Evolutionary conservation across 1,140 invertebrate species (phyloP).

Genomic region (Copidosoma floridanum): DNA sequence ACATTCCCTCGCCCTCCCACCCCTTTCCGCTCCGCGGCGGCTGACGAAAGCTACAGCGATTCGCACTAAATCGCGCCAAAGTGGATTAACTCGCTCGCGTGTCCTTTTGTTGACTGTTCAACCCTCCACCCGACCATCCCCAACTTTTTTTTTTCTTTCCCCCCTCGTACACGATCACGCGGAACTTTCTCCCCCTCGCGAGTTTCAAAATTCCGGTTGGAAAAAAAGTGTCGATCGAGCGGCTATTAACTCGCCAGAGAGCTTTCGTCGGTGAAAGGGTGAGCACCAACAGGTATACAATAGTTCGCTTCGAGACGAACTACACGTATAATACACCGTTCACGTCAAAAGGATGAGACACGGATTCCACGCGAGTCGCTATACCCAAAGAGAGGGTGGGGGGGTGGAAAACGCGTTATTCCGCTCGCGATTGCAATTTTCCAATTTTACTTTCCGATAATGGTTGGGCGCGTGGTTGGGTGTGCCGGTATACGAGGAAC

Average conservation of each 20-base stretch:
- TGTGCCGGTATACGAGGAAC: no score
- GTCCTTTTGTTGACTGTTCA: slow-evolving; percentile 11
- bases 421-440: no score
- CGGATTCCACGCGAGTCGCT: neutral
- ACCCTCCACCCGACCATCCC: neutral
- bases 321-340: neutral
- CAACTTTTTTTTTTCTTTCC: neutral
- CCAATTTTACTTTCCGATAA: no score
- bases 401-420: no score
- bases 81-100: slow-evolving; percentile 9
- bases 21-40: neutral
- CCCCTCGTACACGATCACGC: neutral
- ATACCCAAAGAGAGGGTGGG: no score
- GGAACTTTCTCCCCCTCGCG: neutral
- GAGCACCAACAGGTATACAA: no score
- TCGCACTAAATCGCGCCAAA: slow-evolving; percentile 16
- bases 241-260: no score
- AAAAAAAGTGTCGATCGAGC: neutral
- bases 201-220: neutral
- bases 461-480: no score
- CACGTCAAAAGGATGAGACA: no score
- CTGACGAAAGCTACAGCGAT: neutral
- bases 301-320: no score
- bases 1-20: neutral
- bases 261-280: neutral